phyloP scores from a whole-genome alignment of 1,140 invertebrate genomes.

The Apis laboriosa region DNA sequence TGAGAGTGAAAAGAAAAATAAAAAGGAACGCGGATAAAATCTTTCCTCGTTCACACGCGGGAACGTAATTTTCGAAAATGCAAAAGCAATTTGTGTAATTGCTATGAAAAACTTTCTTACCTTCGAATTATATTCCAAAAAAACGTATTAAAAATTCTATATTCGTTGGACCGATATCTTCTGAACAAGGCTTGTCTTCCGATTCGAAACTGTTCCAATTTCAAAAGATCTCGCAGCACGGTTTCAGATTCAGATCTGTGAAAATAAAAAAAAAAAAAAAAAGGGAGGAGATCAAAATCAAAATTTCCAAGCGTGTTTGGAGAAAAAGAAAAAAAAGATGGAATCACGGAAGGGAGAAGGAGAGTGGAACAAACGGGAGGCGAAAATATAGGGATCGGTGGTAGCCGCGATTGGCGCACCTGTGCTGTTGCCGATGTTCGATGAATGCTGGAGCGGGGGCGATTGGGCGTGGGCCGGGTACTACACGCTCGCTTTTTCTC shows the following conservation, averaged over 20 bases:
- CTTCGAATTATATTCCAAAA: too few species aligned
- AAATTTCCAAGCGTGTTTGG: too few species aligned
- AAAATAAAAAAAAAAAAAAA: too few species aligned
- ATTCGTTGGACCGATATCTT: too few species aligned
- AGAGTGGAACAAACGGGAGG: too few species aligned
- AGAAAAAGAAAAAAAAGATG: background rate
- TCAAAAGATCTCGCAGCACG: too few species aligned
- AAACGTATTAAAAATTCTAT: too few species aligned
- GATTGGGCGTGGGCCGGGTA: slow-evolving; percentile 55
- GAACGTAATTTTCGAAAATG: background rate
- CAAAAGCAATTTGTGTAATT: background rate
- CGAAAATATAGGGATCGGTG: background rate
- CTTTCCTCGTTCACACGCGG: background rate
- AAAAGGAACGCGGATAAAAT: background rate
- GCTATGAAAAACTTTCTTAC: background rate
- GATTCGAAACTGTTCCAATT: too few species aligned
- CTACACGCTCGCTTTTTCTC: slow-evolving; percentile 39
- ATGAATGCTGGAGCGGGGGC: slow-evolving; percentile 28
- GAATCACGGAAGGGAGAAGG: too few species aligned
- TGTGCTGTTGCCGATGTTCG: slow-evolving; percentile 32
- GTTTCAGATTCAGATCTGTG: too few species aligned
- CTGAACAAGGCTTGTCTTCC: too few species aligned
- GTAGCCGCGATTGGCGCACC: slow-evolving; percentile 22
- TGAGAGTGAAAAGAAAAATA: background rate
- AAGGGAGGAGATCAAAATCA: too few species aligned